phyloP scores from a whole-genome alignment of 2,797 vertebrate genomes.

The Poeciliopsis paucimaculata region DNA sequence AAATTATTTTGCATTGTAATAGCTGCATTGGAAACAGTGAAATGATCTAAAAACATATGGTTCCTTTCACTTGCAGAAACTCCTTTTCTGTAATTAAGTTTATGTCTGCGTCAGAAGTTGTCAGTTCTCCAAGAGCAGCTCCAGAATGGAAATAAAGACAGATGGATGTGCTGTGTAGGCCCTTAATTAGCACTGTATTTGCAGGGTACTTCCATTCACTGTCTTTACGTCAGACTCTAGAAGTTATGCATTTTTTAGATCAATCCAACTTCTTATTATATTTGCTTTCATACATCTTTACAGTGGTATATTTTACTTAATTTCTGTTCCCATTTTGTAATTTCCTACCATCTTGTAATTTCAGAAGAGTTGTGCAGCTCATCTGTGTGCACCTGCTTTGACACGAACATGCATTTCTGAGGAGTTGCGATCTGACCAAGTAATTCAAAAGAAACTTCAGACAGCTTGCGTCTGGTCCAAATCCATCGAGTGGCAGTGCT shows the following conservation, averaged over 20 bases:
- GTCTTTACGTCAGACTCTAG: constrained; percentile 21
- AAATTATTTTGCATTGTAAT: neutral
- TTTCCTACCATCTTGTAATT: neutral
- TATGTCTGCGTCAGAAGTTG: constrained; percentile 21
- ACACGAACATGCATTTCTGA: constrained; percentile 49
- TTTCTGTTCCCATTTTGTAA: constrained; percentile 11
- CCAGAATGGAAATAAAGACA: constrained; percentile 27
- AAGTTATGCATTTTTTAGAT: constrained; percentile 28
- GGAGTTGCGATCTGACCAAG: constrained; percentile 49
- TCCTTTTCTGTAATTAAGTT: constrained; percentile 24
- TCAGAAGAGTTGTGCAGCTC: neutral
- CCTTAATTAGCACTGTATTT: constrained; percentile 47
- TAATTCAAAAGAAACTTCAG: constrained; percentile 34
- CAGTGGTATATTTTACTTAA: constrained; percentile 1
- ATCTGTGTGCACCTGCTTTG: constrained; percentile 5
- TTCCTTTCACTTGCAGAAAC: constrained; percentile 16
- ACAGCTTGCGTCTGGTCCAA: constrained; percentile 42
- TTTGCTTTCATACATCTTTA: constrained; percentile 8
- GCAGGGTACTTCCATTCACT: constrained; percentile 19
- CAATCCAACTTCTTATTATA: constrained; percentile 7
- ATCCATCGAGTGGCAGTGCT: constrained; percentile 58
- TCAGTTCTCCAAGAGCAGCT: constrained; percentile 21
- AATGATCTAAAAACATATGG: constrained; percentile 20
- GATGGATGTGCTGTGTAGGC: constrained; percentile 6
- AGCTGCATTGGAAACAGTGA: constrained; percentile 22